A percentile compares a stretch with the other conserved stretches of the same genome.
Evolutionary conservation across 2,797 vertebrate genomes (phyloP).

Genomic region (Amazona ochrocephala): DNA sequence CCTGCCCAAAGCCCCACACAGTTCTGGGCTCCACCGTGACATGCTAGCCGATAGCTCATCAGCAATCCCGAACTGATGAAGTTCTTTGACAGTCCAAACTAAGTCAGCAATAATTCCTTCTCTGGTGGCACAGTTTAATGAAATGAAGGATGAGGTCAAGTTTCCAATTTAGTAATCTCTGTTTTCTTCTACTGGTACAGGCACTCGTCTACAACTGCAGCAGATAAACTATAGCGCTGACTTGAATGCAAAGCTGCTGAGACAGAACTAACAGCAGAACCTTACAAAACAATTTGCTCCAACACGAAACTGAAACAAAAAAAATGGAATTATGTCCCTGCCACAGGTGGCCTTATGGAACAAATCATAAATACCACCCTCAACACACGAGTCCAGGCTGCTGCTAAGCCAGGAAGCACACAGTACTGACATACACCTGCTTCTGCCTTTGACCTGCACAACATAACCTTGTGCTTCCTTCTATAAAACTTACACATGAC

Average conservation of each 20-base stretch:
- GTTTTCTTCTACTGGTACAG: not conserved
- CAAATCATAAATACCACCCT: not conserved
- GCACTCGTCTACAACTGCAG: not conserved
- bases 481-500: not conserved
- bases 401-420: not conserved
- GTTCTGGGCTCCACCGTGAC: not conserved
- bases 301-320: not conserved
- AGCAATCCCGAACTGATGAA: not conserved
- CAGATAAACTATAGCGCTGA: not conserved
- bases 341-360: not conserved
- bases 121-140: slow-evolving; percentile 1
- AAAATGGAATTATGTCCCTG: not conserved
- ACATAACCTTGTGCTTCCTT: not conserved
- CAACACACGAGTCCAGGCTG: not conserved
- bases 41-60: not conserved
- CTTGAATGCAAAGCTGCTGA: not conserved
- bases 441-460: not conserved
- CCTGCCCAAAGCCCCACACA: not conserved
- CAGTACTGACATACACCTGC: not conserved
- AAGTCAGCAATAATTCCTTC: not conserved
- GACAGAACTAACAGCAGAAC: not conserved
- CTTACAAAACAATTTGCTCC: not conserved
- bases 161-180: not conserved
- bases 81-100: not conserved
- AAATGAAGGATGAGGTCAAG: not conserved